Conservation (phyloP, 2,888 invertebrate genomes). For the Acanthacorydalis orientalis region DNA sequence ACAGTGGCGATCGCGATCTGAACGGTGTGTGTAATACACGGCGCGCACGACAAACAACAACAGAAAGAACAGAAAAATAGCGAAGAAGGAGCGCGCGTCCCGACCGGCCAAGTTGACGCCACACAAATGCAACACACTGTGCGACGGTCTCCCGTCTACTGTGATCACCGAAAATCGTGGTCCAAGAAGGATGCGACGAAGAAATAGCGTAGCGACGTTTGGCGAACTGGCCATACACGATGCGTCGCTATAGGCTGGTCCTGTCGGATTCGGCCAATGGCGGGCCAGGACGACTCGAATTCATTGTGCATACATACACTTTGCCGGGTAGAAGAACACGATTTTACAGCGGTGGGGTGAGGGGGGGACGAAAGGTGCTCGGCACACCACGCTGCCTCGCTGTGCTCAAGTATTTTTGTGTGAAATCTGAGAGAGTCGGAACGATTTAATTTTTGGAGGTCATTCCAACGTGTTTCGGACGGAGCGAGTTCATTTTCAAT, state of each 20-base stretch:
- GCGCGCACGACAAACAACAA: not conserved
- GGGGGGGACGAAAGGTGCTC: too few relatives aligned
- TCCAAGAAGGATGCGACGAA: not conserved
- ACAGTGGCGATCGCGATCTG: too few relatives aligned
- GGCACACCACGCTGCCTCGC: too few relatives aligned
- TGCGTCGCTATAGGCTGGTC: constrained; percentile 18
- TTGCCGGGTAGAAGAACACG: too few relatives aligned
- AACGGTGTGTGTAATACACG: not conserved
- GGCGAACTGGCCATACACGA: constrained; percentile 20
- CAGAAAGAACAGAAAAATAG: not conserved
- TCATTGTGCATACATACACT: constrained; percentile 9
- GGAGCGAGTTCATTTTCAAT: too few relatives aligned
- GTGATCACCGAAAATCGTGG: not conserved
- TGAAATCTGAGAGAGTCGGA: too few relatives aligned
- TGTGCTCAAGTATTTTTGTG: too few relatives aligned
- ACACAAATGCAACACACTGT: constrained; percentile 18
- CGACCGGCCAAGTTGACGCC: constrained; percentile 13
- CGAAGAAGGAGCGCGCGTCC: not conserved
- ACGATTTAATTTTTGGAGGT: too few relatives aligned
- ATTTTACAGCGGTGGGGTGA: too few relatives aligned
- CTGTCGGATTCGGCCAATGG: constrained; percentile 23
- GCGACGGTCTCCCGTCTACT: constrained; percentile 15
- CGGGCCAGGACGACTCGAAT: constrained; percentile 19
- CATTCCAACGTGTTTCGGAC: too few relatives aligned
- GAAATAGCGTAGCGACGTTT: constrained; percentile 16